Conservation (phyloP, 1,140 invertebrate genomes). For the Halyomorpha halys region DNA sequence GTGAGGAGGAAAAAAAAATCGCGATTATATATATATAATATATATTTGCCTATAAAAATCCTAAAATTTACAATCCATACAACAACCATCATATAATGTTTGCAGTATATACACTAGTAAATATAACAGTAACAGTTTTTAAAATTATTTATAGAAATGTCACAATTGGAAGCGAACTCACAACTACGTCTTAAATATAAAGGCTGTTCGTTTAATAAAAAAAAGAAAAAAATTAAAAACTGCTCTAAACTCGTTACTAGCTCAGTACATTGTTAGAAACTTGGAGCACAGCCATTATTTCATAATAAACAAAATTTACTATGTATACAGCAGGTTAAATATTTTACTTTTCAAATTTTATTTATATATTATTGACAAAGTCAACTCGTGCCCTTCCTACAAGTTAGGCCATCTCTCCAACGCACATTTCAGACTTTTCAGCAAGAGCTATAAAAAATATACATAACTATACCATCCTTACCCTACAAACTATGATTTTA, state of each 20-base stretch:
- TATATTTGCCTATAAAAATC: slow-evolving; percentile 18
- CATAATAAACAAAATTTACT: slow-evolving; percentile 16
- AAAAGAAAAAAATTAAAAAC: slow-evolving; percentile 6
- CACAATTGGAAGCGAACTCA: slow-evolving; percentile 16
- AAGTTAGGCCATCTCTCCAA: slow-evolving; percentile 1
- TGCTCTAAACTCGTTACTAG: slow-evolving; percentile 12
- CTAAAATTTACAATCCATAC: slow-evolving; percentile 16
- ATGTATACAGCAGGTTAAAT: slow-evolving; percentile 17
- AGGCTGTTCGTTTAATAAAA: slow-evolving; percentile 7
- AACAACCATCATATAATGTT: slow-evolving; percentile 17
- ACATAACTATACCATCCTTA: slow-evolving; percentile 1
- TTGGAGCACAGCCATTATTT: slow-evolving; percentile 18
- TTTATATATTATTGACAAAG: background rate
- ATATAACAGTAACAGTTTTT: slow-evolving; percentile 17
- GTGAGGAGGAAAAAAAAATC: background rate
- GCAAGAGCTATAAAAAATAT: slow-evolving; percentile 11
- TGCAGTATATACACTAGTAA: slow-evolving; percentile 13
- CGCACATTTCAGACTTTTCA: background rate
- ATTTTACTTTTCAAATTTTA: background rate
- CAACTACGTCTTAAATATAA: slow-evolving; percentile 7
- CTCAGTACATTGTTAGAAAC: slow-evolving; percentile 18
- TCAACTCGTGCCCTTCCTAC: background rate
- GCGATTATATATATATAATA: slow-evolving; percentile 5
- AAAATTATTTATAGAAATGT: slow-evolving; percentile 16
- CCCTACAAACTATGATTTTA: slow-evolving; percentile 3